A percentile compares a stretch with the other conserved stretches of the same genome.
phyloP scores from a whole-genome alignment of 2,888 invertebrate genomes.

The Drosophila paracracens region DNA sequence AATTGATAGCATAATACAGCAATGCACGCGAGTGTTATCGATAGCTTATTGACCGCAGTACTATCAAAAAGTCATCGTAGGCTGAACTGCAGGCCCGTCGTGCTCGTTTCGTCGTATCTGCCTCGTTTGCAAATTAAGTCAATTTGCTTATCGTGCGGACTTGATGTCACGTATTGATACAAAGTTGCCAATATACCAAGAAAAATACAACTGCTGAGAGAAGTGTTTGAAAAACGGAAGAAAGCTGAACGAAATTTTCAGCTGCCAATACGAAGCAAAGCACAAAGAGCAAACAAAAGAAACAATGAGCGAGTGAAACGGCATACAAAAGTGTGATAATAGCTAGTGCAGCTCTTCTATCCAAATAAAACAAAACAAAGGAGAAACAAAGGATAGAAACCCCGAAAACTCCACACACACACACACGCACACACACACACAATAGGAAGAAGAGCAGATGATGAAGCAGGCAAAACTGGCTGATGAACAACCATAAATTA shows the following conservation, averaged over 20 bases:
- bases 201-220: conserved; percentile 3
- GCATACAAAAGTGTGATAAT: conserved; percentile 39
- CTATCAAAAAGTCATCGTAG: conserved; percentile 53
- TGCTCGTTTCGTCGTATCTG: conserved; percentile 43
- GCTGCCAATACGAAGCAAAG: conserved; percentile 70
- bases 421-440: conserved; percentile 42
- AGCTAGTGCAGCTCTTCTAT: conserved; percentile 73
- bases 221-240: conserved; percentile 29
- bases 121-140: conserved; percentile 24
- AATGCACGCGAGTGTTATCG: conserved; percentile 9
- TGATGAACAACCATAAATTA: conserved; percentile 50
- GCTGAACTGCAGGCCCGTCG: conserved; percentile 46
- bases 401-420: conserved; percentile 73
- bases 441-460: conserved; percentile 75
- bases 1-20: conserved; percentile 6
- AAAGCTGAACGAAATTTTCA: conserved; percentile 56
- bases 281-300: conserved; percentile 67
- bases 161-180: conserved; percentile 7
- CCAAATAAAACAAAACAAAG: conserved; percentile 81
- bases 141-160: conserved; percentile 1
- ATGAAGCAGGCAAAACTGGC: conserved; percentile 59
- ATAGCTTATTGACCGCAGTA: conserved; percentile 31
- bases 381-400: conserved; percentile 81
- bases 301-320: conserved; percentile 71
- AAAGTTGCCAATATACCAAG: neutral